Percentiles rank a stretch among this genome's conserved stretches.
These are phyloP conservation scores for Drosophila gaucha DNA, from an alignment of 2,888 invertebrate genomes.

Conservation along the genomic window DNA sequence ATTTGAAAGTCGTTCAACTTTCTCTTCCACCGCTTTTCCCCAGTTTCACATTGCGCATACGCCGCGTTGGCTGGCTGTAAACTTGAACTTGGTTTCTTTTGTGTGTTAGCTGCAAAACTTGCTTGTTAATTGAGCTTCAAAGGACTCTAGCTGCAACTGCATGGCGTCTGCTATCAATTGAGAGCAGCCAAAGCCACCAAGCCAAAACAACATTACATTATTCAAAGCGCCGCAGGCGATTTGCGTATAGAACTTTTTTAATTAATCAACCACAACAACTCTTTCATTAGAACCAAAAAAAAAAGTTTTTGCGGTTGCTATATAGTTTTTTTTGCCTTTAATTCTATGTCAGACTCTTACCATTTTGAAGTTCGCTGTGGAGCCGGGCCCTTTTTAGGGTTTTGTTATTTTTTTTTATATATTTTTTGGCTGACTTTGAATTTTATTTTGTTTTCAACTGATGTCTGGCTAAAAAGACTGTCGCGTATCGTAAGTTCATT, in stretches of 20 bases:
- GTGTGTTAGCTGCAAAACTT: slow-evolving; percentile 1
- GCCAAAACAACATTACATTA: slow-evolving; percentile 13
- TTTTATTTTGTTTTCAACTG: slow-evolving; percentile 25
- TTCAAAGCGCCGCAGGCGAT: slow-evolving; percentile 12
- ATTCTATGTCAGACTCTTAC: slow-evolving; percentile 40
- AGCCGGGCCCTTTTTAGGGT: slow-evolving; percentile 40
- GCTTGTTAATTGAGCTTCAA: slow-evolving; percentile 26
- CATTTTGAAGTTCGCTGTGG: slow-evolving; percentile 22
- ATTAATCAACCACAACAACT: slow-evolving; percentile 28
- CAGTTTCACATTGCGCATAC: slow-evolving; percentile 59
- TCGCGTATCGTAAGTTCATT: slow-evolving; percentile 66
- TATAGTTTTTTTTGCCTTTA: slow-evolving; percentile 37
- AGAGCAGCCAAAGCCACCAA: background rate
- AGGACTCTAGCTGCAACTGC: slow-evolving; percentile 28
- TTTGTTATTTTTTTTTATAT: slow-evolving; percentile 5
- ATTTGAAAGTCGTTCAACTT: slow-evolving; percentile 7
- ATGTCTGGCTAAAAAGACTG: slow-evolving; percentile 41
- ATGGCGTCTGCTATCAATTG: slow-evolving; percentile 1
- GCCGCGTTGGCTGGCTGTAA: slow-evolving; percentile 42
- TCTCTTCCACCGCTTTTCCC: background rate
- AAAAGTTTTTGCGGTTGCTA: slow-evolving; percentile 36
- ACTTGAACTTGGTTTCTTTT: slow-evolving; percentile 45
- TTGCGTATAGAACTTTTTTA: slow-evolving; percentile 31
- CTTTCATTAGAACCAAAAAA: slow-evolving; percentile 30
- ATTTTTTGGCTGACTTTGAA: slow-evolving; percentile 35